Evolutionary conservation across 2,888 invertebrate genomes (phyloP), one percentile per base, ranked within the genome.

Genomic region (Lypha dubia): DNA sequence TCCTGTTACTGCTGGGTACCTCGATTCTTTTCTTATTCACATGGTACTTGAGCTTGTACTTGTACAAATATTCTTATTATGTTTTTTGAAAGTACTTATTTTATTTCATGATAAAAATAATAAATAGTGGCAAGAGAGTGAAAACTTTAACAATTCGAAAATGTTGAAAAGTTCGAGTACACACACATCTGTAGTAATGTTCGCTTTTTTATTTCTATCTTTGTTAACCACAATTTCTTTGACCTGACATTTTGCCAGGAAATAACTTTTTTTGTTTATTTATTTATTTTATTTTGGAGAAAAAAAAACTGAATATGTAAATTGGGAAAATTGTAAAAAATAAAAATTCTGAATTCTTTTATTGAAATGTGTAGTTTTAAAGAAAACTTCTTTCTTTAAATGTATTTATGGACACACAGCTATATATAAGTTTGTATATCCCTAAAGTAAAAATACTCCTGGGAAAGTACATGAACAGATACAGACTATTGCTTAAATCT

Each of bases 1-100:
- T 28, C 3, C 28, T 28, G 28, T 28, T 49, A 13, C 51, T 13
- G 51, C 17, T 1, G 22, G 51, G 51, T 22, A 22, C 22, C 4
- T 1, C 2, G 11, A 51, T 3, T 22, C 22, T 22, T n/a, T n/a
- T 22, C 4, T 22, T 51, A 22, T 13, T 11, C 9, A 51, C 3
- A 22, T n/a, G 28, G 28, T 28, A 28, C 28, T 28, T 28, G 28
- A 5, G 28, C 5, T 28, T 2, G 28, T 5, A 28, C 28, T 28
- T 28, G n/a, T n/a, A 28, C 3, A 28, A 28, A 28, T 62, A 9
- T 62, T 13, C 20, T 32, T 17, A 13, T 13, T 15, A 32, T 32
- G 44, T 44, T 58, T 70, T 41, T n/a, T n/a, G 51, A 22, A 53
- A 74, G 41, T 51, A 74, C 51, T n/a, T n/a, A n/a, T n/a, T 63